Evolutionary conservation across 2,888 invertebrate genomes (phyloP).

Genomic region (Plagiodera versicolora): DNA sequence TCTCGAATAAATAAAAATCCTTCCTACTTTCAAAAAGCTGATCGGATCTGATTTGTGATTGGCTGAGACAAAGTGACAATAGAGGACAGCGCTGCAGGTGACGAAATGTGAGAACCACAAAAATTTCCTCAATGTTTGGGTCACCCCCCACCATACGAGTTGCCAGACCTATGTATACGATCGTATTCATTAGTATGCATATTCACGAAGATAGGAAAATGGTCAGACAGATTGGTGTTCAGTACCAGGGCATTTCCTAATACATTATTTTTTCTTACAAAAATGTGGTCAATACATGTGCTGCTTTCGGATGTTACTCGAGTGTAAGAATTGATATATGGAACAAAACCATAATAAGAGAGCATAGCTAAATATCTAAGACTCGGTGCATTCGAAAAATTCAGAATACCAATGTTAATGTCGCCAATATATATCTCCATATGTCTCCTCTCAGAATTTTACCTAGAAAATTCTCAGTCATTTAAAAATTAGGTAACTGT

Average conservation of each 20-base stretch:
- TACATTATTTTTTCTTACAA: constrained; percentile 1
- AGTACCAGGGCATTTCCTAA: constrained; percentile 3
- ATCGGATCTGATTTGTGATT: too few species aligned
- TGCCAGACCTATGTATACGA: too few species aligned
- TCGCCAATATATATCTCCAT: constrained; percentile 8
- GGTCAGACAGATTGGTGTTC: not conserved
- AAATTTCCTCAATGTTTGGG: too few species aligned
- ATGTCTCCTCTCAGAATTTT: not conserved
- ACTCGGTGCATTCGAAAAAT: not conserved
- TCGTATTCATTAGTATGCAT: too few species aligned
- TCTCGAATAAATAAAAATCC: too few species aligned
- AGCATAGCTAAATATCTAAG: constrained; percentile 7
- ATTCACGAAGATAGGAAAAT: constrained; percentile 11
- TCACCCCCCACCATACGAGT: too few species aligned
- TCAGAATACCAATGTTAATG: constrained; percentile 1
- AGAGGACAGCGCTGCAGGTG: too few species aligned
- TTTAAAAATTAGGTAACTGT: not conserved
- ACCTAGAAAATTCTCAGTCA: not conserved
- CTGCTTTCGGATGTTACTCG: constrained; percentile 3
- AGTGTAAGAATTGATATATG: constrained; percentile 6
- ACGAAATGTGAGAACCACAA: too few species aligned
- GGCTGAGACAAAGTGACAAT: too few species aligned
- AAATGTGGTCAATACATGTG: constrained; percentile 7
- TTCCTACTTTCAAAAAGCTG: too few species aligned
- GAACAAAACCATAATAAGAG: not conserved